Base-by-base conservation (phyloP, 2,113 vertebrate species). In the Carollia perspicillata region DNA sequence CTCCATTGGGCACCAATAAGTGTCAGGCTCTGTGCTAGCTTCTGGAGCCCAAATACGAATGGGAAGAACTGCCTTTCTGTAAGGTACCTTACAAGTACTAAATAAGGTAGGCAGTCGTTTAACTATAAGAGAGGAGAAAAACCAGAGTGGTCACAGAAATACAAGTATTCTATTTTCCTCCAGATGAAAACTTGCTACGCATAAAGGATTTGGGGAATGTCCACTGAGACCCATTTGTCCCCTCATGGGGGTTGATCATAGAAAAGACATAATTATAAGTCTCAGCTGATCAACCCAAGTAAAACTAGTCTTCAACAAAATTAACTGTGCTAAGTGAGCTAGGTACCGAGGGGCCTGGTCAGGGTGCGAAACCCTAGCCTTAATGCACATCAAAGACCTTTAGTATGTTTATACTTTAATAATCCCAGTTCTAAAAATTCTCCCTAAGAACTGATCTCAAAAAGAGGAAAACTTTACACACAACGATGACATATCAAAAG, bases 391-490 rank as follows among this genome's bases (percentile, higher is more conserved):
- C 58, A 66, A 84, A 92, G 78, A 49, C 35, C 5, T 66, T 87
- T 40, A 40, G 2, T 1, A 58, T 30, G 8, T 47, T 42, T 77
- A 8, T 53, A 18, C 53, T 33, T 33, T 13, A 42, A 10, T 49
- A 63, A 71, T 35, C 37, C 60, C 66, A 72, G 28, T 75, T 83
- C 89, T 63, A 58, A 60, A 86, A 55, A 66, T 92, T 89, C 92
- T 58, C 33, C 89, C 18, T 85, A 40, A 94, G 58, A 92, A 94
- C 42, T 51, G 18, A 84, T 84, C 35, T 84, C 90, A 68, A 88
- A 87, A 84, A 20, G 18, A 93, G 47, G 68, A 92, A 89, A 87
- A n/a, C 16, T 42, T 93, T 47, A 84, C 35, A 37, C 8, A 9
- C 11, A 83, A 65, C 75, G 84, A 84, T 47, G 49, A 84, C 84